A percentile compares a stretch with the other conserved stretches of the same genome.
Evolutionary conservation across 2,888 invertebrate species (phyloP).

Genomic region (Fissipunctia ypsillon): DNA sequence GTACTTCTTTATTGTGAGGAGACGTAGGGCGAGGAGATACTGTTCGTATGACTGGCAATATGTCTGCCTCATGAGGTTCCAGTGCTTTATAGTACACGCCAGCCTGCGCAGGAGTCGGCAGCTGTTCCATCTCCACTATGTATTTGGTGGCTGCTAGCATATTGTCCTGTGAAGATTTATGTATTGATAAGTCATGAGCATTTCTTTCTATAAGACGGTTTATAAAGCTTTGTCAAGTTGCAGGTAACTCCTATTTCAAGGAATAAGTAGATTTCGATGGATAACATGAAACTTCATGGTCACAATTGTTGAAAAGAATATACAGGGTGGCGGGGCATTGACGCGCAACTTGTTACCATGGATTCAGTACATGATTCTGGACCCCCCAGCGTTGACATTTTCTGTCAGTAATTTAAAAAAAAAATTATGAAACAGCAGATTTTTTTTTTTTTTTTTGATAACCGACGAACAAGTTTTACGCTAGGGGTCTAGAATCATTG

Average conservation of each 20-base stretch:
- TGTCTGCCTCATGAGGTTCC: constrained; percentile 47
- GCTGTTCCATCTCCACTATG: constrained; percentile 70
- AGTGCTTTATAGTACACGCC: constrained; percentile 77
- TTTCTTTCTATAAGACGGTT: neutral
- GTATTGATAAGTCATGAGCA: neutral
- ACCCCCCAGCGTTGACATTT: no score
- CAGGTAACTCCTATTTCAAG: neutral
- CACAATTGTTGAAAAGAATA: neutral
- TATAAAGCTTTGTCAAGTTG: neutral
- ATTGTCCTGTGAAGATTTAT: constrained; percentile 76
- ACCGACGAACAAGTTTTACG: no score
- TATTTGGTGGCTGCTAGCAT: constrained; percentile 82
- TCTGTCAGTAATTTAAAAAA: no score
- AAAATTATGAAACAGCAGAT: no score
- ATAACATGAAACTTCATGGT: neutral
- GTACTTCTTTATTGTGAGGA: constrained; percentile 73
- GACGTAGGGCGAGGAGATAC: no score
- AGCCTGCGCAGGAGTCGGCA: constrained; percentile 78
- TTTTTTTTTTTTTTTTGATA: no score
- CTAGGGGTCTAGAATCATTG: no score
- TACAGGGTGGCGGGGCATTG: no score
- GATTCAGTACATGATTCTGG: no score
- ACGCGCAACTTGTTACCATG: no score
- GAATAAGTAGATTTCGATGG: neutral
- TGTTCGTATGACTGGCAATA: neutral